These are phyloP conservation scores for Typhlichthys subterraneus DNA, from an alignment of 2,797 vertebrate species.

Conservation along the genomic window DNA sequence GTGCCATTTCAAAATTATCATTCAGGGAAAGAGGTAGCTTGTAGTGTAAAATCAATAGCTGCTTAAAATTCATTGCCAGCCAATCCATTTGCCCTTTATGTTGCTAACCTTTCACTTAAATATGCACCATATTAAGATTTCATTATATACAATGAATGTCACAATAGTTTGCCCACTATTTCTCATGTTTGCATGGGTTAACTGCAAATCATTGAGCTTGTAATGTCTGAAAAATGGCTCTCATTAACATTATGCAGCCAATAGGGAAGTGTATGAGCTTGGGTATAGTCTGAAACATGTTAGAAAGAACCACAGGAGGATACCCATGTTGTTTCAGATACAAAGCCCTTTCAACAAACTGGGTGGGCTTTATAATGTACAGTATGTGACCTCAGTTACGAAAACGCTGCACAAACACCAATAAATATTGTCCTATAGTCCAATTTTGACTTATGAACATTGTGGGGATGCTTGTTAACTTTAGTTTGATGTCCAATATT, in stretches of 20 bases:
- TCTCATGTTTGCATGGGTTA: slow-evolving; percentile 80
- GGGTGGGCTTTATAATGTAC: slow-evolving; percentile 66
- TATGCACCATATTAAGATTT: slow-evolving; percentile 88
- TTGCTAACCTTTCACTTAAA: slow-evolving; percentile 88
- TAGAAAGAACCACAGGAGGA: slow-evolving; percentile 72
- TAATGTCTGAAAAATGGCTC: slow-evolving; percentile 74
- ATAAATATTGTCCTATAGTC: slow-evolving; percentile 14
- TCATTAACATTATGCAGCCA: slow-evolving; percentile 57
- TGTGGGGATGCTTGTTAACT: not conserved
- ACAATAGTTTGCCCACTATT: slow-evolving; percentile 82
- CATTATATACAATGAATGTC: slow-evolving; percentile 87
- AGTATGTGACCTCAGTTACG: slow-evolving; percentile 60
- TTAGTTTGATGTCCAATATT: not conserved
- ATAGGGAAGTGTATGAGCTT: slow-evolving; percentile 47
- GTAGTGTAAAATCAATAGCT: slow-evolving; percentile 99
- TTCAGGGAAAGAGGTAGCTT: slow-evolving; percentile 85
- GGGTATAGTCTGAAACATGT: slow-evolving; percentile 62
- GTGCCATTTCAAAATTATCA: slow-evolving; percentile 90
- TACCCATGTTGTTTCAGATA: slow-evolving; percentile 70
- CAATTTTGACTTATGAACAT: not conserved
- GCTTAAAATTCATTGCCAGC: slow-evolving; percentile 99
- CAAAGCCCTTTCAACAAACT: slow-evolving; percentile 67
- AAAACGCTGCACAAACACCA: slow-evolving; percentile 56
- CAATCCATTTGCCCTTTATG: slow-evolving; percentile 99
- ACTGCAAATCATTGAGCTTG: slow-evolving; percentile 78